These are phyloP conservation scores for Sarcophaga variegata DNA, from an alignment of 2,888 invertebrate genomes.

Conservation along the genomic window DNA sequence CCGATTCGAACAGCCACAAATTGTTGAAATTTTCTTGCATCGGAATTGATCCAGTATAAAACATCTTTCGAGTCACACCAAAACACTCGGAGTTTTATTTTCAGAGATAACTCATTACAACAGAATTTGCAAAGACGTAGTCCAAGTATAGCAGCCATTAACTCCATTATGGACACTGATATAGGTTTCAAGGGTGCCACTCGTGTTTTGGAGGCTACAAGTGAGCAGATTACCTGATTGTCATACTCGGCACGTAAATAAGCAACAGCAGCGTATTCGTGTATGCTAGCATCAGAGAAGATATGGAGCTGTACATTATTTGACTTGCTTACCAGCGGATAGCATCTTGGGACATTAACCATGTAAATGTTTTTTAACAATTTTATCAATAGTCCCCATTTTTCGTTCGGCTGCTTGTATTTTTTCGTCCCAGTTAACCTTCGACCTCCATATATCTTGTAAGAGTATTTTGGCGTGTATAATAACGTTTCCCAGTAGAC, in stretches of 20 bases:
- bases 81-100: slow-evolving; percentile 29
- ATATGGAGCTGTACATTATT: slow-evolving; percentile 36
- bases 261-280: slow-evolving; percentile 71
- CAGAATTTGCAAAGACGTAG: slow-evolving; percentile 37
- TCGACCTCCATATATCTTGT: background rate
- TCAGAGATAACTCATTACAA: background rate
- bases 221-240: slow-evolving; percentile 29
- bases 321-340: slow-evolving; percentile 18
- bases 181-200: slow-evolving; percentile 71
- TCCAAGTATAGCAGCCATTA: slow-evolving; percentile 71
- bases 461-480: background rate
- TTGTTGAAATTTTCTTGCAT: slow-evolving; percentile 50
- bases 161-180: slow-evolving; percentile 71
- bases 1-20: slow-evolving; percentile 47
- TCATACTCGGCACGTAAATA: slow-evolving; percentile 64
- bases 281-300: slow-evolving; percentile 62
- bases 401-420: no score
- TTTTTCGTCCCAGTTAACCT: background rate
- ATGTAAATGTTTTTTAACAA: no score
- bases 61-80: slow-evolving; percentile 63
- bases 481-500: background rate
- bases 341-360: slow-evolving; percentile 61
- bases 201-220: slow-evolving; percentile 70
- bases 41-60: slow-evolving; percentile 52
- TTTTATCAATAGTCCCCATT: no score